phyloP scores from a whole-genome alignment of 2,888 invertebrate genomes.

The Portevinia maculata region DNA sequence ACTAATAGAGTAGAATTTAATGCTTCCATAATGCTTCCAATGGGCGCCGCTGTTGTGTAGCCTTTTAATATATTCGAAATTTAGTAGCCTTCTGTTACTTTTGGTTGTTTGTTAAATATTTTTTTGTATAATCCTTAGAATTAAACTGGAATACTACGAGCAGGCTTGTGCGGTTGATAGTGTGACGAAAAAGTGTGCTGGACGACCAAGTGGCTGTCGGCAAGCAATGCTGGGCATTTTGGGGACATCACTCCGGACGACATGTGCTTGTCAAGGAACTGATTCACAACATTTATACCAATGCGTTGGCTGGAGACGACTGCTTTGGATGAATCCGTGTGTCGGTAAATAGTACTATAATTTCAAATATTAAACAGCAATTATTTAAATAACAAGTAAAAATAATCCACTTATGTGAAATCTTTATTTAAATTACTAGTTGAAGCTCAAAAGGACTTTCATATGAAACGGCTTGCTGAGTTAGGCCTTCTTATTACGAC shows the following conservation, averaged over 20 bases:
- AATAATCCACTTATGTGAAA: too few species aligned
- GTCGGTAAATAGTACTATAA: conserved; percentile 90
- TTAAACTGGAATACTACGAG: conserved; percentile 93
- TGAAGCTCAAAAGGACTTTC: conserved; percentile 94
- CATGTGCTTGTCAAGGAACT: conserved; percentile 94
- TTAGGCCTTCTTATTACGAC: conserved; percentile 83
- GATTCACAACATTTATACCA: conserved; percentile 93
- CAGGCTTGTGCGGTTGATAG: conserved; percentile 96
- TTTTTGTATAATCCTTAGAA: conserved; percentile 84
- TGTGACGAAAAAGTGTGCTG: conserved; percentile 94
- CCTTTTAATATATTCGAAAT: too few species aligned
- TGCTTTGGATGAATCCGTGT: conserved; percentile 96
- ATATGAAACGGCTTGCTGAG: conserved; percentile 85
- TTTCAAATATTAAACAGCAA: too few species aligned
- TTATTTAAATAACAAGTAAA: too few species aligned
- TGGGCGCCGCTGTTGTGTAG: too few species aligned
- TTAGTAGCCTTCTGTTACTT: too few species aligned
- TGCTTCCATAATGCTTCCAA: too few species aligned
- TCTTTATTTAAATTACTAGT: conserved; percentile 84
- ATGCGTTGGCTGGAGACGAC: conserved; percentile 94
- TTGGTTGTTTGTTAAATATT: not conserved
- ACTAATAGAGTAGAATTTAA: too few species aligned
- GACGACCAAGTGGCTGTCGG: conserved; percentile 92
- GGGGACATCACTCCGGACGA: conserved; percentile 93
- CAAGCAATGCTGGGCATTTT: conserved; percentile 93